phyloP scores from a whole-genome alignment of 2,113 vertebrate species.

The Colossoma macropomum region DNA sequence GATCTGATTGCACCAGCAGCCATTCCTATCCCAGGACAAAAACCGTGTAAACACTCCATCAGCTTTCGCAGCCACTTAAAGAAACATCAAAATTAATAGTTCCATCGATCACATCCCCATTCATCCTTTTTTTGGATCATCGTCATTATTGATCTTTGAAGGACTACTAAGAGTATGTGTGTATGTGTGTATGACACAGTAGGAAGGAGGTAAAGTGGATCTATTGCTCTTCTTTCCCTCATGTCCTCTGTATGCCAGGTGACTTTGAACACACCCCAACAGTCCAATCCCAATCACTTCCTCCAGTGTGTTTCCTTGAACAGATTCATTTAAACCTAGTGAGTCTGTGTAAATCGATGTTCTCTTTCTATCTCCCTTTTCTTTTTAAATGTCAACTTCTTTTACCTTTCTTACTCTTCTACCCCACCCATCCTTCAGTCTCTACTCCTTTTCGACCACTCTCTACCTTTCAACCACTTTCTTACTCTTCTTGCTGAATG shows the following conservation, averaged over 20 bases:
- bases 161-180: neutral
- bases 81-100: constrained; percentile 6
- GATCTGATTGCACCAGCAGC: neutral
- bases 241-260: too few relatives aligned
- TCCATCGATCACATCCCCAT: constrained; percentile 2
- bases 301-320: too few relatives aligned
- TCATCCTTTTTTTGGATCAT: neutral
- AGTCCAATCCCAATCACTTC: neutral
- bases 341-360: too few relatives aligned
- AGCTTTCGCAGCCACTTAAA: neutral
- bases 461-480: too few relatives aligned
- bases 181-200: constrained; percentile 23
- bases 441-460: neutral
- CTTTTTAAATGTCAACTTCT: neutral
- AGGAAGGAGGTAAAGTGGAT: neutral
- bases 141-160: constrained; percentile 20
- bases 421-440: constrained; percentile 7
- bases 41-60: neutral
- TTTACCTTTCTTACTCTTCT: neutral
- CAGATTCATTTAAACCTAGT: too few relatives aligned
- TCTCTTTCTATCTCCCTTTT: neutral
- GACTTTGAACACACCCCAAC: neutral
- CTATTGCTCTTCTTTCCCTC: neutral
- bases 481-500: too few relatives aligned
- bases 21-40: neutral